These are phyloP conservation scores for Amyelois transitella DNA, from an alignment of 1,140 invertebrate species.

Conservation along the genomic window DNA sequence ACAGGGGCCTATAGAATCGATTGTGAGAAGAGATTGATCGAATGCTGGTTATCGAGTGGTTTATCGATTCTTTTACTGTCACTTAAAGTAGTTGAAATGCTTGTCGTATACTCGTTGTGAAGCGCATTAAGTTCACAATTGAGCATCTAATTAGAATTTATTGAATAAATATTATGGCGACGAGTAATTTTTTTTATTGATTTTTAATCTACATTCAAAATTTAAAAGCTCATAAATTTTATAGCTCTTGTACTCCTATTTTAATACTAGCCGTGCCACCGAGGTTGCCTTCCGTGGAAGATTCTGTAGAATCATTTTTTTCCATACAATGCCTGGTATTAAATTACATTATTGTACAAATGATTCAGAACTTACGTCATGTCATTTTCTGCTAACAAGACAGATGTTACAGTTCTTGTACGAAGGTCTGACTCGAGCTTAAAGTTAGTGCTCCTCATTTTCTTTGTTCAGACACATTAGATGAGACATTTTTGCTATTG, in stretches of 20 bases:
- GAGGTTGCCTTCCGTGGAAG: no score
- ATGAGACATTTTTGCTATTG: not conserved
- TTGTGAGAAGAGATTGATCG: slow-evolving; percentile 27
- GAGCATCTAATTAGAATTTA: no score
- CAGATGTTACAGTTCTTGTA: not conserved
- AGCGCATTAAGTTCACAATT: no score
- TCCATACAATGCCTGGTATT: not conserved
- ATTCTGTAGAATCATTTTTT: not conserved
- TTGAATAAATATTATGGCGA: no score
- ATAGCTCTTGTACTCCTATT: no score
- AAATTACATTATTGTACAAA: not conserved
- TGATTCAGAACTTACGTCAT: not conserved
- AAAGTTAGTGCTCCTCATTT: not conserved
- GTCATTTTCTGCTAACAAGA: not conserved
- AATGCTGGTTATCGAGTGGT: not conserved
- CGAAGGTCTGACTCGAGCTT: not conserved
- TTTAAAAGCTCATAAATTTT: no score
- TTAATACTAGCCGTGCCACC: no score
- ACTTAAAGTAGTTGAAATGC: not conserved
- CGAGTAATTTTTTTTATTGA: no score
- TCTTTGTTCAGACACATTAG: not conserved
- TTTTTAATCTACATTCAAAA: no score
- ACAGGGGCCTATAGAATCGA: slow-evolving; percentile 16
- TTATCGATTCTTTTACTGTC: not conserved
- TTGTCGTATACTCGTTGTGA: not conserved